Conservation (phyloP, 2,113 vertebrate species). For the Scopus umbretta region DNA sequence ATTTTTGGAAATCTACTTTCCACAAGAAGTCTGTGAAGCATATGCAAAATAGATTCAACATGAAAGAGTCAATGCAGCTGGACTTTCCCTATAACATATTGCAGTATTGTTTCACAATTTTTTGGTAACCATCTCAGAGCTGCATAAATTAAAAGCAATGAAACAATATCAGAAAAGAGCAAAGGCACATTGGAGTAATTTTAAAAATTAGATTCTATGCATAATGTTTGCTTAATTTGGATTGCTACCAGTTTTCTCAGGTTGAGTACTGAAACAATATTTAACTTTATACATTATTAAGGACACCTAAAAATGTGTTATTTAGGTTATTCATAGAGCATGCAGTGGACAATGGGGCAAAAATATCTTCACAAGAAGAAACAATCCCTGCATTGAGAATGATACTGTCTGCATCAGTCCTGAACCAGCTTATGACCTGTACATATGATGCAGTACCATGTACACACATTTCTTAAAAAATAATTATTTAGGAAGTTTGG, state of each 20-base stretch:
- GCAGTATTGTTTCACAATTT: not conserved
- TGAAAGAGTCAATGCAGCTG: not conserved
- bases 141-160: not conserved
- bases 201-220: not conserved
- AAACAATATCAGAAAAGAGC: not conserved
- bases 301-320: not conserved
- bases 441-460: not conserved
- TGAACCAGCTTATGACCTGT: not conserved
- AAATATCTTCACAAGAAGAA: not conserved
- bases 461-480: not conserved
- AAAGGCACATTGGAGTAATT: not conserved
- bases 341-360: not conserved
- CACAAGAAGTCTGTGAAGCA: not conserved
- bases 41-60: not conserved
- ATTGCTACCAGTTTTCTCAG: not conserved
- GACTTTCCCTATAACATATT: not conserved
- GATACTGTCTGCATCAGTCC: not conserved
- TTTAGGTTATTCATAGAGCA: not conserved
- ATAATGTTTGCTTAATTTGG: not conserved
- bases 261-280: not conserved
- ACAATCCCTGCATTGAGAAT: not conserved
- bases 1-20: not conserved
- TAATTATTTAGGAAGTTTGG: not conserved
- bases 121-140: not conserved
- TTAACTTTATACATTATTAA: not conserved